These are phyloP conservation scores for Caenorhabditis sp. DNA, from an alignment of 2,888 invertebrate species.

Conservation along the genomic window DNA sequence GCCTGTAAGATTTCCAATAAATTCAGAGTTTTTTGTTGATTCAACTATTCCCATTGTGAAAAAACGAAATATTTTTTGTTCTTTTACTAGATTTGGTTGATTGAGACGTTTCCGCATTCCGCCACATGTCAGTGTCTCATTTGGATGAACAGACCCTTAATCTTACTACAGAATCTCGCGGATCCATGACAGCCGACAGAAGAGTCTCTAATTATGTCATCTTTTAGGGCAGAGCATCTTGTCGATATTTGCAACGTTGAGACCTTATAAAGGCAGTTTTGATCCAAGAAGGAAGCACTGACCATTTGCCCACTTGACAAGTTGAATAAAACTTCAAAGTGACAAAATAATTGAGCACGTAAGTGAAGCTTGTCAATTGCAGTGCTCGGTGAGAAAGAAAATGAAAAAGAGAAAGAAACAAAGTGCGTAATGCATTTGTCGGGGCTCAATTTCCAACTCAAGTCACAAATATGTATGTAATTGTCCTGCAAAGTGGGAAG, in stretches of 20 bases:
- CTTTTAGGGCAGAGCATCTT: not conserved
- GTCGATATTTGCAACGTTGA: slow-evolving; percentile 19
- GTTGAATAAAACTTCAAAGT: slow-evolving; percentile 59
- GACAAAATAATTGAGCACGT: slow-evolving; percentile 59
- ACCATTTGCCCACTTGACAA: slow-evolving; percentile 46
- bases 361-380: slow-evolving; percentile 43
- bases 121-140: slow-evolving; percentile 42
- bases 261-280: not conserved
- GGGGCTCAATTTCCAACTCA: slow-evolving; percentile 1
- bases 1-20: too few relatives aligned
- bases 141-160: slow-evolving; percentile 21
- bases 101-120: slow-evolving; percentile 34
- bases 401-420: slow-evolving; percentile 17
- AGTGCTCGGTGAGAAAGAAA: slow-evolving; percentile 17
- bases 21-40: too few relatives aligned
- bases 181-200: slow-evolving; percentile 13
- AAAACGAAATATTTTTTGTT: too few relatives aligned
- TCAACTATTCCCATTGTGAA: not conserved
- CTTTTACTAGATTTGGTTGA: too few relatives aligned
- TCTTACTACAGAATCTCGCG: slow-evolving; percentile 41
- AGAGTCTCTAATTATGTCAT: slow-evolving; percentile 51
- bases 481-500: slow-evolving; percentile 29
- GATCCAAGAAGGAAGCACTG: slow-evolving; percentile 18
- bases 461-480: slow-evolving; percentile 47
- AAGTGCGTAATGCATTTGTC: slow-evolving; percentile 1